These are phyloP conservation scores for Pteromalus puparum DNA, from an alignment of 1,140 invertebrate genomes.

Conservation along the genomic window DNA sequence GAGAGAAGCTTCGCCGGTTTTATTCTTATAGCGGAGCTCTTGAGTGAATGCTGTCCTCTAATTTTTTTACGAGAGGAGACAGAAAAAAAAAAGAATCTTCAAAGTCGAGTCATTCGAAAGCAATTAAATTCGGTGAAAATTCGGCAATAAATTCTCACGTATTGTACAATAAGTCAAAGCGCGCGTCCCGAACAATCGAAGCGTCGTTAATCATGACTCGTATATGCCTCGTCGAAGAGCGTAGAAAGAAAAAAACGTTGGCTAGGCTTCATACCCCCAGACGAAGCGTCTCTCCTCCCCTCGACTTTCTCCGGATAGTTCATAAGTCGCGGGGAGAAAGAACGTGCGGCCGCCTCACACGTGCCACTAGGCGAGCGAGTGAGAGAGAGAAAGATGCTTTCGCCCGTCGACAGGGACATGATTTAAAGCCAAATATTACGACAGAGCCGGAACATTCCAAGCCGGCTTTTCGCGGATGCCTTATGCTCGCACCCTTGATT, in stretches of 20 bases:
- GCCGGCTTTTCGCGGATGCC: conserved; percentile 58
- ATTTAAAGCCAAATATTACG: conserved; percentile 77
- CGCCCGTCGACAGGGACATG: conserved; percentile 72
- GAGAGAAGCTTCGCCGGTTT: no score
- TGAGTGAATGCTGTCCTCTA: no score
- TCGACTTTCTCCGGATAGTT: conserved; percentile 33
- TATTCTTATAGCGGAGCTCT: no score
- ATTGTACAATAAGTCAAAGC: conserved; percentile 28
- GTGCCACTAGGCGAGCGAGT: neutral
- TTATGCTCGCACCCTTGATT: conserved; percentile 16
- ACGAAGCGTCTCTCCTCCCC: neutral
- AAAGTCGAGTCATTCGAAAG: neutral
- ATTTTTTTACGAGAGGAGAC: no score
- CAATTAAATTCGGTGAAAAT: conserved; percentile 40
- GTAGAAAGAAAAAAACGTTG: conserved; percentile 30
- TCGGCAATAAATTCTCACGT: conserved; percentile 26
- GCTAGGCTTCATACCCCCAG: neutral
- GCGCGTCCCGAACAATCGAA: conserved; percentile 40
- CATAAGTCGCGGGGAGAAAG: conserved; percentile 38
- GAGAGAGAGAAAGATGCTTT: conserved; percentile 17
- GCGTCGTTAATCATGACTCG: conserved; percentile 49
- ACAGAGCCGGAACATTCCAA: conserved; percentile 72
- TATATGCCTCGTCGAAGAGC: neutral
- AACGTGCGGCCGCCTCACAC: conserved; percentile 16
- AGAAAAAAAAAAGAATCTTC: no score